Percentiles rank a stretch among this genome's conserved stretches.
phyloP scores from a whole-genome alignment of 2,113 vertebrate species.

The Fulmarus glacialis region DNA sequence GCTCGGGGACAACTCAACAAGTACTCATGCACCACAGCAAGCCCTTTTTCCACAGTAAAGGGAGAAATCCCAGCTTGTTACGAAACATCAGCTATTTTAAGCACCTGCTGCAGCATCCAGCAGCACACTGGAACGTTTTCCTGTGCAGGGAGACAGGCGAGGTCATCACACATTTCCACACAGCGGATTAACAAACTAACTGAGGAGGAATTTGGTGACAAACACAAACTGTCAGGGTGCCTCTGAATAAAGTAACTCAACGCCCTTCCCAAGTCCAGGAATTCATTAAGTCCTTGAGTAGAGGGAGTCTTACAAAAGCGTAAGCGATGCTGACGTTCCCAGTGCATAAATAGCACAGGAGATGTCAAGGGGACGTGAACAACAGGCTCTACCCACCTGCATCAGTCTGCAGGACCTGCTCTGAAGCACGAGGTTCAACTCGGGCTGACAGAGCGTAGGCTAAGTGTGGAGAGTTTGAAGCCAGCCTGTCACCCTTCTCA shows the following conservation, averaged over 20 bases:
- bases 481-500: neutral
- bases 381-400: neutral
- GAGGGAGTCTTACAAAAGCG: neutral
- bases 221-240: neutral
- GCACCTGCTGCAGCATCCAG: slow-evolving; percentile 27
- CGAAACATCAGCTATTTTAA: slow-evolving; percentile 43
- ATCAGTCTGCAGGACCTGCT: neutral
- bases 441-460: neutral
- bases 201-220: neutral
- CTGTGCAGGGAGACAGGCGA: neutral
- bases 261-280: neutral
- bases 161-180: neutral
- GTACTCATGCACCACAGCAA: neutral
- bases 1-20: neutral
- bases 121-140: neutral
- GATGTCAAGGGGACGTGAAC: neutral
- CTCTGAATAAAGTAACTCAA: neutral
- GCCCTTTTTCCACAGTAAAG: neutral
- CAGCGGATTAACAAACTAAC: neutral
- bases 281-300: slow-evolving; percentile 14
- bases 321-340: neutral
- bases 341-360: neutral
- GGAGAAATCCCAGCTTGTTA: slow-evolving; percentile 20
- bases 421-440: neutral
- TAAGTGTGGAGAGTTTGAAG: neutral